phyloP scores from a whole-genome alignment of 2,113 vertebrate genomes.

The Toxotes jaculatrix region DNA sequence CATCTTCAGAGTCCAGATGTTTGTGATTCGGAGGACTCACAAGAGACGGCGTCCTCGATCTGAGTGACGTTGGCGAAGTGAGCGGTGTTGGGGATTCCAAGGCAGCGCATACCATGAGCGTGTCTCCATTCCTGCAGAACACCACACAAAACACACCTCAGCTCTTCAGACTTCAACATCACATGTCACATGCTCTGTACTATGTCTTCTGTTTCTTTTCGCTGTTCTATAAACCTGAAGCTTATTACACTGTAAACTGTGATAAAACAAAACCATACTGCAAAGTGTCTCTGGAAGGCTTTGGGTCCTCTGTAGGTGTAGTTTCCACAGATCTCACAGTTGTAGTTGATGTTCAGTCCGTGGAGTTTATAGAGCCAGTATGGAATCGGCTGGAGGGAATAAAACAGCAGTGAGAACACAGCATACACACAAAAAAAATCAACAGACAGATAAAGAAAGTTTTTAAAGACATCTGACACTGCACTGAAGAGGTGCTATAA shows the following conservation, averaged over 20 bases:
- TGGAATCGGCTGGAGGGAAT: constrained; percentile 89
- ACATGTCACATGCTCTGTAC: not conserved
- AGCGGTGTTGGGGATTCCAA: constrained; percentile 97
- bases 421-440: not conserved
- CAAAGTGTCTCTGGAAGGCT: constrained; percentile 92
- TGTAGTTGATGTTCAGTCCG: constrained; percentile 98
- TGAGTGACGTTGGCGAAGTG: constrained; percentile 99
- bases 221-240: not conserved
- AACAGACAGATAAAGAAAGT: not conserved
- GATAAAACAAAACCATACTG: constrained; percentile 45
- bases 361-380: constrained; percentile 99
- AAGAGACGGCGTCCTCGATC: constrained; percentile 96
- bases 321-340: constrained; percentile 99
- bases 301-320: constrained; percentile 98
- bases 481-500: not conserved
- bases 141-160: not conserved
- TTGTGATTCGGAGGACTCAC: constrained; percentile 78
- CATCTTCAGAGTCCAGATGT: not conserved
- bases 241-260: not conserved
- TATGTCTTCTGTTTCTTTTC: not conserved
- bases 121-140: constrained; percentile 94
- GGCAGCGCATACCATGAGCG: constrained; percentile 96
- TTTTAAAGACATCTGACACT: not conserved
- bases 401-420: not conserved
- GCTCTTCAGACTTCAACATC: not conserved